Evolutionary conservation across 2,888 invertebrate species (phyloP).

Genomic region (Aelia acuminata): DNA sequence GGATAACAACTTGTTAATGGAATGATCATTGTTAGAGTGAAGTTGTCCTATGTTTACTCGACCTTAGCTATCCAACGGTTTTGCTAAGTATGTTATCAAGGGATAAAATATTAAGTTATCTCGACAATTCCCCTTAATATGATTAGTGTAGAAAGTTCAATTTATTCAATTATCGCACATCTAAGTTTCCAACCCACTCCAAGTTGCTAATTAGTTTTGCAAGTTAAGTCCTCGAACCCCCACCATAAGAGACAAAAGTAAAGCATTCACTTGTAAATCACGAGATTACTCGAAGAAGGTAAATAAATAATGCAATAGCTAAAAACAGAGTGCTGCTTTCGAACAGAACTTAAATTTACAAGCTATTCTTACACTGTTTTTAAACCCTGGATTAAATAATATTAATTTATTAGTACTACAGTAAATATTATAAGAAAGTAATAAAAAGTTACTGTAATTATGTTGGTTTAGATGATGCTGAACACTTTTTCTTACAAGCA

Average conservation of each 20-base stretch:
- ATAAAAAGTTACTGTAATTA: no score
- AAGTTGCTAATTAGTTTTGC: conserved; percentile 28
- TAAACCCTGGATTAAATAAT: no score
- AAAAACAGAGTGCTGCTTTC: background rate
- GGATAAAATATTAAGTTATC: conserved; percentile 4
- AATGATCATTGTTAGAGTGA: background rate
- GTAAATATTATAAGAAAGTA: no score
- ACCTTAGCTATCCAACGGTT: background rate
- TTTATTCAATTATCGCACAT: conserved; percentile 40
- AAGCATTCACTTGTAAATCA: conserved; percentile 27
- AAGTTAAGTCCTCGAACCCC: conserved; percentile 7
- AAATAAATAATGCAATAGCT: conserved; percentile 11
- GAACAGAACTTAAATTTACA: background rate
- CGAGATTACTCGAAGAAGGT: background rate
- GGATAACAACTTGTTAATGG: background rate
- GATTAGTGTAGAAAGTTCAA: conserved; percentile 37
- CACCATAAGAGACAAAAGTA: background rate
- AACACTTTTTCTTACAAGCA: no score
- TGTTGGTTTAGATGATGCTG: no score
- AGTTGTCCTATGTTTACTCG: background rate
- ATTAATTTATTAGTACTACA: no score
- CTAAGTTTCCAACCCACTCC: conserved; percentile 28
- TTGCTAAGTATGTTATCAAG: conserved; percentile 29
- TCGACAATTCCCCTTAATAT: background rate
- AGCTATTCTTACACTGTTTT: no score